Conservation (phyloP, 2,113 vertebrate genomes). For the Alligator sinensis region DNA sequence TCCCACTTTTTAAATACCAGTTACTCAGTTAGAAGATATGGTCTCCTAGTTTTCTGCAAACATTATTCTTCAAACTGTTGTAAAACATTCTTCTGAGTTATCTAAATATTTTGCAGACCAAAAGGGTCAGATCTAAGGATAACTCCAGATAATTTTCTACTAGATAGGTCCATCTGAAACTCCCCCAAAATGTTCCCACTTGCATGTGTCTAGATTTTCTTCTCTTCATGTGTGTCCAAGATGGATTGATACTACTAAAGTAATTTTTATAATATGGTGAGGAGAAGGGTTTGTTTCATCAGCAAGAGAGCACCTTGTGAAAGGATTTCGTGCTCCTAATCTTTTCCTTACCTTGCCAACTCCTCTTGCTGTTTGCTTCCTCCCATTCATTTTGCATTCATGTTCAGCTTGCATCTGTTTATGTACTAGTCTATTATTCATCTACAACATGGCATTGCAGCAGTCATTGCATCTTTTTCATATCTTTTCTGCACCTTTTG, state of each 20-base stretch:
- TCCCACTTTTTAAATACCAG: not conserved
- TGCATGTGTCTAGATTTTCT: not conserved
- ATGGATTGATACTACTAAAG: not conserved
- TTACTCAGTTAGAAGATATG: not conserved
- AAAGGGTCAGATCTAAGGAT: conserved; percentile 25
- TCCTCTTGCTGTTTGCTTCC: conserved; percentile 34
- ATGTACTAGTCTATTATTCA: conserved; percentile 70
- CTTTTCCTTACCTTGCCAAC: conserved; percentile 18
- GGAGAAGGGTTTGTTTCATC: conserved; percentile 9
- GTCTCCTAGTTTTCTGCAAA: not conserved
- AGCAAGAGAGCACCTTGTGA: conserved; percentile 29
- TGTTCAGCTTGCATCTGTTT: conserved; percentile 62
- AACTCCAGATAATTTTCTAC: not conserved
- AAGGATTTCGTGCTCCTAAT: conserved; percentile 33
- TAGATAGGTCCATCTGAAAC: not conserved
- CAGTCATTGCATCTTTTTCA: conserved; percentile 53
- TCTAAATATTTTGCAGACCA: not conserved
- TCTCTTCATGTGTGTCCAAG: not conserved
- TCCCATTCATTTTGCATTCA: conserved; percentile 55
- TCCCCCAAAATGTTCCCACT: not conserved
- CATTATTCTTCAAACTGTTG: not conserved
- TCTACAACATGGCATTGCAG: conserved; percentile 49
- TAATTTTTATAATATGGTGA: not conserved
- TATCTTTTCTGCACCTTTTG: conserved; percentile 55
- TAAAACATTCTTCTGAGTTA: not conserved